Conservation (phyloP, 2,113 vertebrate species). For the Engraulis encrasicolus region DNA sequence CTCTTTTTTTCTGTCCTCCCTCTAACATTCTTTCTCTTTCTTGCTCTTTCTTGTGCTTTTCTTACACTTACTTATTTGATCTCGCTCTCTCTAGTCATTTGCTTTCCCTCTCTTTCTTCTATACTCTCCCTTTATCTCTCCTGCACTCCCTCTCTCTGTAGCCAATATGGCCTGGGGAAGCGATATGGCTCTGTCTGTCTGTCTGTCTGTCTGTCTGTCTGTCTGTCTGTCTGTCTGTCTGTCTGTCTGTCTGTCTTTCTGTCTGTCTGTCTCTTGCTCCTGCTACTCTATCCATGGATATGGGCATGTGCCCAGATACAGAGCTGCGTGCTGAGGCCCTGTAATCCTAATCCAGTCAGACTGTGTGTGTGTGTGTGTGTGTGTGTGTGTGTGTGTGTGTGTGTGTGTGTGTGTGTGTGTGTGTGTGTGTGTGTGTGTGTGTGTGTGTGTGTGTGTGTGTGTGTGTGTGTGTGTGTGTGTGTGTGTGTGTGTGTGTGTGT, state of each 20-base stretch:
- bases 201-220: too few species aligned
- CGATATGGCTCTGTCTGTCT: too few species aligned
- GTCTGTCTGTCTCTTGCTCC: too few species aligned
- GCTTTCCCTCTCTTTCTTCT: too few species aligned
- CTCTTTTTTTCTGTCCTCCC: too few species aligned
- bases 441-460: neutral
- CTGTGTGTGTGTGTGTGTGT: neutral
- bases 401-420: too few species aligned
- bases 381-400: too few species aligned
- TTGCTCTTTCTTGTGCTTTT: neutral
- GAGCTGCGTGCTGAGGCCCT: neutral
- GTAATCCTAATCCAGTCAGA: neutral
- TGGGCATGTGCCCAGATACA: neutral
- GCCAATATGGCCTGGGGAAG: neutral
- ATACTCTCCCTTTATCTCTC: neutral
- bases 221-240: too few species aligned
- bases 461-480: constrained; percentile 6
- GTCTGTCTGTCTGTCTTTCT: too few species aligned
- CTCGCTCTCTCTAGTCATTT: too few species aligned
- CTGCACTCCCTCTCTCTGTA: neutral
- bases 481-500: neutral
- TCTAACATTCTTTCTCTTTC: too few species aligned
- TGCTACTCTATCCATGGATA: neutral
- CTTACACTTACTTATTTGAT: neutral
- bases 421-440: neutral